Evolutionary conservation across 2,888 invertebrate species (phyloP).

Genomic region (Tipula lateralis): DNA sequence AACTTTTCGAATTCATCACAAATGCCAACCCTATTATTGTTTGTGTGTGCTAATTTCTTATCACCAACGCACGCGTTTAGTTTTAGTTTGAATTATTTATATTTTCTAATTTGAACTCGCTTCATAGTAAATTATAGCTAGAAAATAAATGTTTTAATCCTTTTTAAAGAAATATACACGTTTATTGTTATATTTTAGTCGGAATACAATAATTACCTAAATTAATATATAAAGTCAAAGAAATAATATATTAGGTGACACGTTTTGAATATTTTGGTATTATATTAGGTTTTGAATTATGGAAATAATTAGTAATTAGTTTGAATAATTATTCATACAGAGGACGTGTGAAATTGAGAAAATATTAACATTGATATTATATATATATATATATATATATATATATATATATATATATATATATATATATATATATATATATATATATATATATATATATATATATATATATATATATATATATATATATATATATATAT

Average conservation of each 20-base stretch:
- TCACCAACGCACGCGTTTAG: not conserved
- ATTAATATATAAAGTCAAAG: not conserved
- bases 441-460: too few relatives aligned
- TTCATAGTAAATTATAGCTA: not conserved
- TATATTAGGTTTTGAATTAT: not conserved
- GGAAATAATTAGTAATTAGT: not conserved
- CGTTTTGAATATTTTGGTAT: not conserved
- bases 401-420: too few relatives aligned
- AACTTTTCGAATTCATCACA: not conserved
- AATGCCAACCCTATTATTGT: not conserved
- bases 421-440: too few relatives aligned
- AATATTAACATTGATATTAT: not conserved
- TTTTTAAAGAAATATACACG: not conserved
- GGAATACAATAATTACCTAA: not conserved
- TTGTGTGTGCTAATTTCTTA: not conserved
- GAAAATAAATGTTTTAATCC: not conserved
- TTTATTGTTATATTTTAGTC: not conserved
- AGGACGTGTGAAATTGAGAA: not conserved
- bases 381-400: too few relatives aligned
- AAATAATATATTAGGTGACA: not conserved
- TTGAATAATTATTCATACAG: not conserved
- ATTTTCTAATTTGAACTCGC: not conserved
- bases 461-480: too few relatives aligned
- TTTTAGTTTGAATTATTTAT: not conserved
- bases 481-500: too few relatives aligned